Conservation (phyloP, 2,888 invertebrate species). For the Tachina fera region DNA sequence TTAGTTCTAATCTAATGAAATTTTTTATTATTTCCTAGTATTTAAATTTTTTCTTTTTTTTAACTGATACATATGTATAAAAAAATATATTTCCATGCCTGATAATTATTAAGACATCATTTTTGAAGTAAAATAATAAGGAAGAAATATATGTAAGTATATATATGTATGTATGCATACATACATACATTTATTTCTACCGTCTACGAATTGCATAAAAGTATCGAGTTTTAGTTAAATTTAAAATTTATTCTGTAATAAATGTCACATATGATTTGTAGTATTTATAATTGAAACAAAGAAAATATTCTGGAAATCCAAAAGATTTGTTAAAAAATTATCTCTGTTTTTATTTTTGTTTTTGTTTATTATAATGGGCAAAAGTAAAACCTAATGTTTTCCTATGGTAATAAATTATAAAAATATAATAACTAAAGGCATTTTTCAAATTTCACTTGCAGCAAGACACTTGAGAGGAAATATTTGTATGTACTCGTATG, state of each 20-base stretch:
- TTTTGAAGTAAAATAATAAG: neutral
- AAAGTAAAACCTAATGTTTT: neutral
- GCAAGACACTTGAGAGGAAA: too few species aligned
- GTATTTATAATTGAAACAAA: too few species aligned
- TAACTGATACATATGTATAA: neutral
- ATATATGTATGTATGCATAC: too few species aligned
- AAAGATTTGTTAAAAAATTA: neutral
- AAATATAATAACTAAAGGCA: neutral
- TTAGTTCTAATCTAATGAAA: too few species aligned
- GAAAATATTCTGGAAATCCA: neutral
- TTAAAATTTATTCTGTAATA: neutral
- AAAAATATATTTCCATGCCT: neutral
- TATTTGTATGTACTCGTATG: too few species aligned
- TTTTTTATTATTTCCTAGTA: too few species aligned
- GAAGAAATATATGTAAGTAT: neutral
- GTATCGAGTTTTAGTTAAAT: conserved; percentile 5
- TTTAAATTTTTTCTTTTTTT: too few species aligned
- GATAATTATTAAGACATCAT: neutral
- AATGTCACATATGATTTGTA: conserved; percentile 1
- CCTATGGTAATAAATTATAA: neutral
- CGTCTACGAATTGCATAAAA: neutral
- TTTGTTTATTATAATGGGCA: neutral
- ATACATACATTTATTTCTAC: neutral
- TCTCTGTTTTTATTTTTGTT: neutral
- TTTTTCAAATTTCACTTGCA: too few species aligned